Evolutionary conservation across 1,140 invertebrate genomes (phyloP), one percentile per base, ranked within the genome.

Genomic region (Temnothorax curvispinosus): DNA sequence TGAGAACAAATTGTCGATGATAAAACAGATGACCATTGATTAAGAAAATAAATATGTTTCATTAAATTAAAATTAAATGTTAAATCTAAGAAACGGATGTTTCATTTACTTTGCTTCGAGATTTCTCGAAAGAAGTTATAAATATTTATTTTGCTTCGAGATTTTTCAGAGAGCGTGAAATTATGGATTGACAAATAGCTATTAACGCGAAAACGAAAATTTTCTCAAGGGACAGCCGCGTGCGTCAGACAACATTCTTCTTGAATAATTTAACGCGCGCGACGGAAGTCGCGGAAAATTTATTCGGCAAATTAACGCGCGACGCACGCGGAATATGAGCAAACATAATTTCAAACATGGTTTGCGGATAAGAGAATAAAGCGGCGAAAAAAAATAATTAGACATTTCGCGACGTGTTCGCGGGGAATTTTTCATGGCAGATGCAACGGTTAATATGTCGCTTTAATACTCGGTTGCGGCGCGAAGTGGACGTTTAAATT

Each of bases 401-500:
- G 41, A 62, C 8, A 41, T 27, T 18, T 75, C 13, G 18, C 11
- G 2, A 56, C 35, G 35, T 41, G 11, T 44, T 47, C 11, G 13
- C 21, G 18, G 18, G 0, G 0, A n/a, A 52, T 44, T 69, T 50
- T 67, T 38, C 32, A 54, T 38, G 11, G 32, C n/a, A 74, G n/a
- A 50, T 18, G 69, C n/a, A 38, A 41, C 67, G 11, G 38, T 47
- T 72, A 72, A 47, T 58, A n/a, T 44, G 27, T n/a, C 47, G 18
- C 27, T 78, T 78, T 41, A 27, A 38, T 8, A 11, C 9, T 47
- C 50, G 27, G 50, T 35, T 44, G 54, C 56, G 32, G 6, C 7
- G 67, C 21, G 7, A 35, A 75, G 60, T 27, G 18, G 32, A 44
- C 41, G 69, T 84, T 84, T 44, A 75, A 60, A 75, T 84, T 84